Evolutionary conservation across 2,797 vertebrate species (phyloP).

Genomic region (Crenichthys baileyi): DNA sequence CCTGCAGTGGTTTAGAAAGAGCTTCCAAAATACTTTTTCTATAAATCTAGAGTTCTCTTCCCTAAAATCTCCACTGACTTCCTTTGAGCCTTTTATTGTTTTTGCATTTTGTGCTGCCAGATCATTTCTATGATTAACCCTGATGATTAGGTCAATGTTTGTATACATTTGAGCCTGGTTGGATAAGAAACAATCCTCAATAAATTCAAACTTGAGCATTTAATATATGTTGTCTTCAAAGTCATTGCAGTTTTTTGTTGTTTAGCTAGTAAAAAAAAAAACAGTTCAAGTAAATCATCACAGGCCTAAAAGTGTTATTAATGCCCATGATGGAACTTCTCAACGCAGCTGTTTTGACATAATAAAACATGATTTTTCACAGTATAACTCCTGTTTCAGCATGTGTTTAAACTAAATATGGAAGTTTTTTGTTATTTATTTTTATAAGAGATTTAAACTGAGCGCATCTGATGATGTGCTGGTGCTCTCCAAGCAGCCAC

Average conservation of each 20-base stretch:
- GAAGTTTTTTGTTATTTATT: slow-evolving; percentile 1
- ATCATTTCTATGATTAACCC: too few relatives aligned
- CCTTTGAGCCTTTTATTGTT: background rate
- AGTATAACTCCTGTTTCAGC: slow-evolving; percentile 46
- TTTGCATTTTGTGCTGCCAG: background rate
- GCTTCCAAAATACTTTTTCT: background rate
- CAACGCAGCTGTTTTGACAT: background rate
- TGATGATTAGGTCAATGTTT: background rate
- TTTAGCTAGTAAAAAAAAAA: too few relatives aligned
- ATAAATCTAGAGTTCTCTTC: background rate
- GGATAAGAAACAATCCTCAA: too few relatives aligned
- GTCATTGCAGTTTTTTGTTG: background rate
- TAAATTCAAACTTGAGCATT: background rate
- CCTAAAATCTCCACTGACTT: background rate
- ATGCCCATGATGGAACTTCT: background rate
- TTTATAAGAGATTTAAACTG: background rate
- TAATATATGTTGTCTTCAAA: background rate
- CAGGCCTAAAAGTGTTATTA: background rate
- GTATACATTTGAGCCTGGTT: background rate
- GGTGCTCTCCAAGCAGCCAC: slow-evolving; percentile 39
- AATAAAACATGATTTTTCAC: background rate
- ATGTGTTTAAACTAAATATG: slow-evolving; percentile 57
- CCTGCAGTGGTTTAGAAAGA: too few relatives aligned
- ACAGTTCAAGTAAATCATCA: background rate
- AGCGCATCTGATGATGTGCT: slow-evolving; percentile 18